phyloP scores from a whole-genome alignment of 2,113 vertebrate genomes.

The Oryzias curvinotus region DNA sequence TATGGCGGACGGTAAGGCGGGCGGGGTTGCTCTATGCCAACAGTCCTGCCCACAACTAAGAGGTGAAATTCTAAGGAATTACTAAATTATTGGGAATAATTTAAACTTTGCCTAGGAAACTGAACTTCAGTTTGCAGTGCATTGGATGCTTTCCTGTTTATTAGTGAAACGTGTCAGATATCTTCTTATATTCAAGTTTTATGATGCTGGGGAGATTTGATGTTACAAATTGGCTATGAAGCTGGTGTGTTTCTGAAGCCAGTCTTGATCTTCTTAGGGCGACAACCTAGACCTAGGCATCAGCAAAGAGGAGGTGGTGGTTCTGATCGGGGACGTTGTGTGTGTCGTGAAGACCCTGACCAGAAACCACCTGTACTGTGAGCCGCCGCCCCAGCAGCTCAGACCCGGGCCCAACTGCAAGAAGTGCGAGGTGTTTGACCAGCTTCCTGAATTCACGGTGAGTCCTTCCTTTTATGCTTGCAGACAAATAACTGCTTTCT shows the following conservation, averaged over 20 bases:
- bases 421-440: slow-evolving; percentile 83
- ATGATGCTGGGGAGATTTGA: too few species aligned
- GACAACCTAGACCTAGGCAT: slow-evolving; percentile 95
- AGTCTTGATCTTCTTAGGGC: slow-evolving; percentile 74
- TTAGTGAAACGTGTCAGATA: too few species aligned
- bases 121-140: too few species aligned
- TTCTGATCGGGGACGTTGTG: slow-evolving; percentile 89
- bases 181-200: too few species aligned
- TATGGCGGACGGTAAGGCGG: too few species aligned
- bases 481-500: background rate
- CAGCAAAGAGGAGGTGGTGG: slow-evolving; percentile 94
- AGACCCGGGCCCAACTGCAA: slow-evolving; percentile 71
- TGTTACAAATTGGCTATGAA: background rate
- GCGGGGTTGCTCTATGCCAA: too few species aligned
- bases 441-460: slow-evolving; percentile 91
- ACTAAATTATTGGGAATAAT: too few species aligned
- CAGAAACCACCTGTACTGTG: slow-evolving; percentile 92
- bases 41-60: too few species aligned
- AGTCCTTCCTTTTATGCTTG: slow-evolving; percentile 41
- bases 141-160: too few species aligned
- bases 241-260: background rate
- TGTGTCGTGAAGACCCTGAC: slow-evolving; percentile 95
- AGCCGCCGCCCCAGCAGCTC: slow-evolving; percentile 90
- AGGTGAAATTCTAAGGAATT: too few species aligned
- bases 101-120: too few species aligned